phyloP scores from a whole-genome alignment of 1,140 invertebrate genomes.

The Rhagoletis pomonella region DNA sequence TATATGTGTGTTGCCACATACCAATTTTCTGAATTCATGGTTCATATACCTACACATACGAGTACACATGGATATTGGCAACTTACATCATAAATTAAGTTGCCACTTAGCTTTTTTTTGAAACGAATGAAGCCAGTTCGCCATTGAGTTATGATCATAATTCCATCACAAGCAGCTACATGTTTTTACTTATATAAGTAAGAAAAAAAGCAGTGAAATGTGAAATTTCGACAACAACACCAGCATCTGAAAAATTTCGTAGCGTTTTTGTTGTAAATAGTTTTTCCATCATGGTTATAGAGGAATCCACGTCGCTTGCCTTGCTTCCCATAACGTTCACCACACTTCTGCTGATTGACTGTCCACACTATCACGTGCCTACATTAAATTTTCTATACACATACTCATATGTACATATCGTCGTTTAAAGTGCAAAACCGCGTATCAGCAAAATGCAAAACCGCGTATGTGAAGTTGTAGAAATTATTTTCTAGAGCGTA shows the following conservation, averaged over 20 bases:
- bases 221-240: constrained; percentile 17
- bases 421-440: too few species aligned
- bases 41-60: background rate
- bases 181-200: background rate
- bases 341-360: background rate
- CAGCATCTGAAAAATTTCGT: background rate
- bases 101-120: background rate
- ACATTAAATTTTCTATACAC: constrained; percentile 8
- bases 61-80: background rate
- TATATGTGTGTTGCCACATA: background rate
- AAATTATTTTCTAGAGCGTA: too few species aligned
- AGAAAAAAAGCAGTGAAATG: background rate
- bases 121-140: background rate
- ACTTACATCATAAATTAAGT: constrained; percentile 15
- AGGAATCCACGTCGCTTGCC: too few species aligned
- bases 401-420: too few species aligned
- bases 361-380: background rate
- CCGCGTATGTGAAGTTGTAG: too few species aligned
- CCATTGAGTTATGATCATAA: constrained; percentile 1
- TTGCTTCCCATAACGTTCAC: too few species aligned
- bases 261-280: background rate
- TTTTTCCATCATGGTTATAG: background rate
- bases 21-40: background rate
- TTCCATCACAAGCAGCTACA: constrained; percentile 18
- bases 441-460: too few species aligned